phyloP scores from a whole-genome alignment of 2,888 invertebrate species.

The Nyleta sp. region DNA sequence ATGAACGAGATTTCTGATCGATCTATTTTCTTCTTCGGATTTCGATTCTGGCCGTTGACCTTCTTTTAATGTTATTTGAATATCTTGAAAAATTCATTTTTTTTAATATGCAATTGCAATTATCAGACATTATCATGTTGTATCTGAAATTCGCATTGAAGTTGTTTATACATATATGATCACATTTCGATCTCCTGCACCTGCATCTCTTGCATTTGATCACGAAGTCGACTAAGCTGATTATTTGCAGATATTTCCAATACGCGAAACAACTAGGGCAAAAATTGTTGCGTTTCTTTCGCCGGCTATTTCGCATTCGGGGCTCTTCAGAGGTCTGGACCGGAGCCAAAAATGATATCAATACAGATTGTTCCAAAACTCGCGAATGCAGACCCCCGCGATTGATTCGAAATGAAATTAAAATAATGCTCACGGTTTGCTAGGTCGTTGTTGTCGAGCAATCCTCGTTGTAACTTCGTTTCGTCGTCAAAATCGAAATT shows the following conservation, averaged over 20 bases:
- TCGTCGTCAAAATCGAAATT: conserved; percentile 13
- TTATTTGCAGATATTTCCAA: conserved; percentile 23
- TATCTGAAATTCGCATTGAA: too few relatives aligned
- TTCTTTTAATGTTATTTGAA: too few relatives aligned
- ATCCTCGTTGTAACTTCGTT: conserved; percentile 1
- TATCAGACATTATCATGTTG: too few relatives aligned
- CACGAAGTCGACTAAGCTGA: conserved; percentile 17
- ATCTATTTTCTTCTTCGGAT: too few relatives aligned
- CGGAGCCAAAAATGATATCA: conserved; percentile 45
- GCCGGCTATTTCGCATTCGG: conserved; percentile 18
- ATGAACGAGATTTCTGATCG: too few relatives aligned
- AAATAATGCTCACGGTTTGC: conserved; percentile 21
- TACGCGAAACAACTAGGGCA: conserved; percentile 15
- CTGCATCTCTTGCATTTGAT: too few relatives aligned
- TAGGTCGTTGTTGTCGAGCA: not conserved
- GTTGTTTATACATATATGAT: too few relatives aligned
- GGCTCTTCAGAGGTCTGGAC: conserved; percentile 21
- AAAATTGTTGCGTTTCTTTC: conserved; percentile 37
- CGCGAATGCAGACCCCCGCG: not conserved
- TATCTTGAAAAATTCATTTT: too few relatives aligned
- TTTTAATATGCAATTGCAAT: too few relatives aligned
- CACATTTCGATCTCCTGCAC: too few relatives aligned
- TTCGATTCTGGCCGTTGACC: too few relatives aligned
- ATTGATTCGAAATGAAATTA: conserved; percentile 35
- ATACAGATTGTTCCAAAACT: conserved; percentile 50